These are phyloP conservation scores for Melitaea cinxia DNA, from an alignment of 1,140 invertebrate species.

Conservation along the genomic window DNA sequence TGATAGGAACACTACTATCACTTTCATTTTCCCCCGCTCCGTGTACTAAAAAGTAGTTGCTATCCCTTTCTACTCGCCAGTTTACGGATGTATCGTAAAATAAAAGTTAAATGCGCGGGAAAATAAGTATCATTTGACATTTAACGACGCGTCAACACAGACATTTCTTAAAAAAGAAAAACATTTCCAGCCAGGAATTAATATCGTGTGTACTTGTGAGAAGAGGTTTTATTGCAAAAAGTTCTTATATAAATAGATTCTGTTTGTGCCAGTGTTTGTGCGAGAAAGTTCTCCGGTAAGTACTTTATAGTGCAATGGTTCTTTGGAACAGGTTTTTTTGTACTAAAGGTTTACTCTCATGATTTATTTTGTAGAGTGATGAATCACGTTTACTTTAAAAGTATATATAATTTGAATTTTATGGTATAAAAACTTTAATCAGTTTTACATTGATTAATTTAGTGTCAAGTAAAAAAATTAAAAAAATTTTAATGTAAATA, in stretches of 20 bases:
- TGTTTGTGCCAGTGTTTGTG: constrained; percentile 2
- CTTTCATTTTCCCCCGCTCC: not conserved
- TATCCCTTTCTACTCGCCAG: constrained; percentile 3
- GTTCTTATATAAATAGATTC: not conserved
- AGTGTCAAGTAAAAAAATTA: too few relatives aligned
- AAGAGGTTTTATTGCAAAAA: not conserved
- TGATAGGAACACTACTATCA: not conserved
- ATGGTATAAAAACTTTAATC: too few relatives aligned
- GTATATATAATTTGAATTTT: too few relatives aligned
- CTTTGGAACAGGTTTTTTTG: constrained; percentile 21
- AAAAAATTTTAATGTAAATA: too few relatives aligned
- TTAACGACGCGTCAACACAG: constrained; percentile 35
- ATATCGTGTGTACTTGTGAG: constrained; percentile 7
- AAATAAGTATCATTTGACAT: constrained; percentile 45
- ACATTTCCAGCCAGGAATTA: not conserved
- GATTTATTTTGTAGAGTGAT: not conserved
- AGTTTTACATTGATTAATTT: too few relatives aligned
- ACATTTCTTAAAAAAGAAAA: constrained; percentile 10
- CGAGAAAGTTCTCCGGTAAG: constrained; percentile 19
- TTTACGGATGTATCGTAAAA: constrained; percentile 22
- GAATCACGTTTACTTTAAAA: not conserved
- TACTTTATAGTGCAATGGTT: not conserved
- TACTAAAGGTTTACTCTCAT: not conserved
- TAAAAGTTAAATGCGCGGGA: constrained; percentile 49
- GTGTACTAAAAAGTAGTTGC: not conserved